Evolutionary conservation across 2,888 invertebrate genomes (phyloP).

Genomic region (Acleris emargana): DNA sequence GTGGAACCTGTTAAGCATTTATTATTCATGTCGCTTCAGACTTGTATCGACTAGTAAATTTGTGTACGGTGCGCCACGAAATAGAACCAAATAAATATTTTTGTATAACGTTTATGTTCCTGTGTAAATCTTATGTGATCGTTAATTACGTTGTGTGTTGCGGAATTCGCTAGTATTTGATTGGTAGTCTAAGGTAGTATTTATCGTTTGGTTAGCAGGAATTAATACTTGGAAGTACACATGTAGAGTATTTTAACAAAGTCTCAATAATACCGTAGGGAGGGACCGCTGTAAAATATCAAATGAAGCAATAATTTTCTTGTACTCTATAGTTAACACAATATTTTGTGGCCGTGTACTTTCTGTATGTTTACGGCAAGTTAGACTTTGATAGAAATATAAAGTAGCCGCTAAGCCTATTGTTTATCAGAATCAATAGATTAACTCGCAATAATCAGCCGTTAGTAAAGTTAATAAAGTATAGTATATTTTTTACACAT

Average conservation of each 20-base stretch:
- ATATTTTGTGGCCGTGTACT: constrained; percentile 2
- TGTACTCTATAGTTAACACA: constrained; percentile 1
- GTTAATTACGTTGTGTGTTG: constrained; percentile 45
- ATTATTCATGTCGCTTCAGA: constrained; percentile 28
- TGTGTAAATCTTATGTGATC: constrained; percentile 58
- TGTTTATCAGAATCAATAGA: constrained; percentile 16
- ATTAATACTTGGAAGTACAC: constrained; percentile 31
- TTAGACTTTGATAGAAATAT: constrained; percentile 29
- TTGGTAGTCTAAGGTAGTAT: constrained; percentile 46
- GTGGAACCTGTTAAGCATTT: constrained; percentile 34
- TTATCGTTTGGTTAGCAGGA: constrained; percentile 37
- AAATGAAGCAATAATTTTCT: constrained; percentile 17
- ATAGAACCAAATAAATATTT: constrained; percentile 72
- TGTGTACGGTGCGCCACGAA: constrained; percentile 41
- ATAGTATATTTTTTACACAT: constrained; percentile 16
- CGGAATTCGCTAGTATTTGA: constrained; percentile 46
- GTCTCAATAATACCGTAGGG: constrained; percentile 24
- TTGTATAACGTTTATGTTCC: constrained; percentile 69
- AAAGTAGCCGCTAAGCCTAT: constrained; percentile 7
- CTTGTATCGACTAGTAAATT: constrained; percentile 37
- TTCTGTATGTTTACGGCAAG: neutral
- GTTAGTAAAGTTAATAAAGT: constrained; percentile 18
- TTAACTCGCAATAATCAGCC: constrained; percentile 20
- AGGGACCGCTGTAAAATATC: constrained; percentile 24
- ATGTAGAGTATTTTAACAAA: constrained; percentile 31